Conservation (phyloP, 2,888 invertebrate species). For the Teleiodes luculella region DNA sequence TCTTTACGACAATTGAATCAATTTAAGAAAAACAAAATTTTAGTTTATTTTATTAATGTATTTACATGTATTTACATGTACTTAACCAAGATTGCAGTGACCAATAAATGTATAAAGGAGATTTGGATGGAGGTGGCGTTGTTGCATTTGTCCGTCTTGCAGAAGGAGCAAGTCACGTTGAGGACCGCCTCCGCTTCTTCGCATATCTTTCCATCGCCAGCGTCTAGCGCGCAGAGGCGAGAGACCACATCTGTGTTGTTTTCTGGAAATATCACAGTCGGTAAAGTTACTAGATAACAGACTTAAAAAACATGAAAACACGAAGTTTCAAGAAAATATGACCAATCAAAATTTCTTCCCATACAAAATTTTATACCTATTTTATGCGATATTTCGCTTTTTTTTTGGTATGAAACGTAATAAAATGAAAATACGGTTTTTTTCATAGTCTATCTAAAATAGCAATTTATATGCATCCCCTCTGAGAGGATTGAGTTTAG, state of each 20-base stretch:
- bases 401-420: not conserved
- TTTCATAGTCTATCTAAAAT: no score
- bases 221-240: conserved; percentile 22
- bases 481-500: no score
- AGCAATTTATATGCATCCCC: no score
- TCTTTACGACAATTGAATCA: no score
- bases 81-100: not conserved
- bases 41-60: not conserved
- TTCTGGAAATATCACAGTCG: conserved; percentile 32
- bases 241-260: conserved; percentile 21
- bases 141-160: conserved; percentile 37
- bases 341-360: no score
- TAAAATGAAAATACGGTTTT: no score
- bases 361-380: no score
- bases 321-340: no score
- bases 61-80: not conserved
- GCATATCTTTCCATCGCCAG: conserved; percentile 23
- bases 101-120: conserved; percentile 13
- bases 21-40: not conserved
- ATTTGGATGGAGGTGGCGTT: conserved; percentile 20
- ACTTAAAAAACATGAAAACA: no score
- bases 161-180: conserved; percentile 26
- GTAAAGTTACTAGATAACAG: no score
- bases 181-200: not conserved
- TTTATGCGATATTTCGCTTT: not conserved